These are phyloP conservation scores for Papilio xuthus DNA, from an alignment of 1,140 invertebrate genomes.

Conservation along the genomic window DNA sequence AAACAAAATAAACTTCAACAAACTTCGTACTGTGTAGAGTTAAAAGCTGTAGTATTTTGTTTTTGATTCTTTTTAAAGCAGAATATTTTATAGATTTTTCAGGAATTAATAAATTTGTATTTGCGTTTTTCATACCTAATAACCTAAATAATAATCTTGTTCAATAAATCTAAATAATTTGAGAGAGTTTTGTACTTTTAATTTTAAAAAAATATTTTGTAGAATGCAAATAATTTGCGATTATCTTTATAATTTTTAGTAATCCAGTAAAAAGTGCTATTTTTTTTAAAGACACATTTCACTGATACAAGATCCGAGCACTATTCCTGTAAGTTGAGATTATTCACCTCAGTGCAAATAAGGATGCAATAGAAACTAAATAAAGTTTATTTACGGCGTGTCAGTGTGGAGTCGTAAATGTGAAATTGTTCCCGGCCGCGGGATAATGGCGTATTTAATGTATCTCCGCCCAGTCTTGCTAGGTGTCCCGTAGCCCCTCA, in stretches of 20 bases:
- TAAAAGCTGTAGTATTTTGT: not conserved
- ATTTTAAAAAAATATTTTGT: not conserved
- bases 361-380: constrained; percentile 57
- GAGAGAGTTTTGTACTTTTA: not conserved
- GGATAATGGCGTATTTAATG: constrained; percentile 67
- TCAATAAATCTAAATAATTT: not conserved
- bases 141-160: no score
- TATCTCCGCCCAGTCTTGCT: constrained; percentile 48
- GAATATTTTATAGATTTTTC: not conserved
- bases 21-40: not conserved
- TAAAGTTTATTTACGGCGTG: constrained; percentile 67
- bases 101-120: not conserved
- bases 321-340: constrained; percentile 10
- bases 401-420: constrained; percentile 71
- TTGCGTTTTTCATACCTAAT: not conserved
- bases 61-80: not conserved
- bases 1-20: constrained; percentile 41
- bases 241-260: no score
- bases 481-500: constrained; percentile 62
- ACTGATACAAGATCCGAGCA: not conserved
- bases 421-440: constrained; percentile 64
- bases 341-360: constrained; percentile 54
- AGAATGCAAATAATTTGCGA: no score
- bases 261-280: not conserved
- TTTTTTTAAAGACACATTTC: not conserved